Evolutionary conservation across 1,140 invertebrate genomes (phyloP).

Genomic region (Orius insidiosus): DNA sequence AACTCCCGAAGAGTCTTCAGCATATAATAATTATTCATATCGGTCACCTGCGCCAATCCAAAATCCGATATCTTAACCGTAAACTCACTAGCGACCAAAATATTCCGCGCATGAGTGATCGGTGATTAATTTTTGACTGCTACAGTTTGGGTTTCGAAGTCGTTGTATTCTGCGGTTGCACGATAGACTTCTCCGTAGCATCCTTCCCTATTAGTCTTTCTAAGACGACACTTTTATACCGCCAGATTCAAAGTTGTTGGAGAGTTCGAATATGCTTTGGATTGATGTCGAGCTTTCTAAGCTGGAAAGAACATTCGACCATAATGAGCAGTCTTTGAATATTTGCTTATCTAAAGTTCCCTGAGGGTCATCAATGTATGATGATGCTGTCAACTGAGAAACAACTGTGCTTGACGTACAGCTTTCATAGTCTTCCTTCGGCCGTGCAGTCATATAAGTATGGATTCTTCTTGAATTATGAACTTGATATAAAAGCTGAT

Average conservation of each 20-base stretch:
- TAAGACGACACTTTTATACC: no score
- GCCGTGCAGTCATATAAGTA: constrained; percentile 31
- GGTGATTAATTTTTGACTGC: constrained; percentile 52
- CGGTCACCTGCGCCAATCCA: constrained; percentile 66
- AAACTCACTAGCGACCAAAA: constrained; percentile 61
- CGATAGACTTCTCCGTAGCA: constrained; percentile 55
- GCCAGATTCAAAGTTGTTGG: neutral
- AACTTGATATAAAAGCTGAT: constrained; percentile 56
- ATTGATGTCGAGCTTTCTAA: constrained; percentile 20
- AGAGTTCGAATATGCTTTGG: constrained; percentile 30
- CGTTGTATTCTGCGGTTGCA: constrained; percentile 36
- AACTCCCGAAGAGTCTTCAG: constrained; percentile 53
- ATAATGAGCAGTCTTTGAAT: no score
- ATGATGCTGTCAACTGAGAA: no score
- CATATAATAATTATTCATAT: constrained; percentile 61
- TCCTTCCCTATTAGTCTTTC: constrained; percentile 27
- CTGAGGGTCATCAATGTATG: no score
- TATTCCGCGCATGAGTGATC: constrained; percentile 47
- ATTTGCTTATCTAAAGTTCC: no score
- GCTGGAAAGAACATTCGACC: no score
- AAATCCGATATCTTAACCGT: constrained; percentile 85
- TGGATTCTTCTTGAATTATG: constrained; percentile 40
- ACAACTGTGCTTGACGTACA: no score
- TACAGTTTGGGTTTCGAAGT: constrained; percentile 32
- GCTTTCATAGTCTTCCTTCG: neutral